Conservation (phyloP, 2,113 vertebrate species). For the Aleadryas rufinucha region DNA sequence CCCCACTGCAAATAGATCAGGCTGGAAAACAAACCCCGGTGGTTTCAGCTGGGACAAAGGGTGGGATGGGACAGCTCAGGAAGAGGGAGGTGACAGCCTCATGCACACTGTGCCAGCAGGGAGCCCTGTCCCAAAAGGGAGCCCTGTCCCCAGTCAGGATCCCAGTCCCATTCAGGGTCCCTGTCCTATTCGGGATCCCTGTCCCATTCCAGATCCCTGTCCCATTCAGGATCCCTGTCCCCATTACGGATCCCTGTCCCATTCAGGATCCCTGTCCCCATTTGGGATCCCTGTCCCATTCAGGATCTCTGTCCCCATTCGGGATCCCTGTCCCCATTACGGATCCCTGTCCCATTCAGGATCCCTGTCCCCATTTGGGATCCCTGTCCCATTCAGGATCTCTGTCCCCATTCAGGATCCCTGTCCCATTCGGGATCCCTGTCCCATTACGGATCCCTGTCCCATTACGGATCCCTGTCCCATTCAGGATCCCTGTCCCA, state of each 20-base stretch:
- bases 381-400: not conserved
- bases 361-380: no score
- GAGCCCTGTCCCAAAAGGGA: not conserved
- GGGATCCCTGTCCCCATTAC: not conserved
- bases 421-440: not conserved
- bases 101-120: not conserved
- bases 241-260: not conserved
- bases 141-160: not conserved
- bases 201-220: not conserved
- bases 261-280: not conserved
- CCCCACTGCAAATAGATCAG: slow-evolving; percentile 35
- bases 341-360: no score
- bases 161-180: not conserved
- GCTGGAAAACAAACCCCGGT: slow-evolving; percentile 1
- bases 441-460: no score
- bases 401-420: not conserved
- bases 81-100: not conserved
- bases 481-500: not conserved
- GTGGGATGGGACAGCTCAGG: not conserved
- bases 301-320: not conserved
- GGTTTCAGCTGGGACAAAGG: not conserved
- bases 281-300: not conserved
- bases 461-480: not conserved
- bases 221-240: not conserved
- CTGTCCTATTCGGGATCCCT: no score